These are phyloP conservation scores for Petrocephalus sullivani DNA, from an alignment of 2,797 vertebrate genomes.

Conservation along the genomic window DNA sequence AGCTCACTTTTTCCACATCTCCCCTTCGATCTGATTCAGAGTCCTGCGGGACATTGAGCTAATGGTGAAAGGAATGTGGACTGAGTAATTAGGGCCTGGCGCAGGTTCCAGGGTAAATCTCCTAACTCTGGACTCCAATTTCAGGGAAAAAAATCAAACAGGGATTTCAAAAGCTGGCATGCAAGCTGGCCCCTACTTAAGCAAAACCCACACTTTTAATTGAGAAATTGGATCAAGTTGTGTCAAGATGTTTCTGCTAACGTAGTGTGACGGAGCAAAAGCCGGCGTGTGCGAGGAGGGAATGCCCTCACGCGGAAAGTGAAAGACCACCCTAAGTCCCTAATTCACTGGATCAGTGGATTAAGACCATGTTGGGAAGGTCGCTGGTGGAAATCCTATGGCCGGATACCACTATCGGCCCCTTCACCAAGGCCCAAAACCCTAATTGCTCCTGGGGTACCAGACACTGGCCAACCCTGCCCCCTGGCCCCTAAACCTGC, in stretches of 20 bases:
- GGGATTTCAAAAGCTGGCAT: slow-evolving; percentile 40
- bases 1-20: slow-evolving; percentile 64
- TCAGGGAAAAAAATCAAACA: slow-evolving; percentile 39
- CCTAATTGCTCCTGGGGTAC: not conserved
- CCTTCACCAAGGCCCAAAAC: not conserved
- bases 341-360: not conserved
- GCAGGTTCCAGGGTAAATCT: slow-evolving; percentile 46
- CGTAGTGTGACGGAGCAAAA: slow-evolving; percentile 41
- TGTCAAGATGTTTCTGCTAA: slow-evolving; percentile 47
- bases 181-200: slow-evolving; percentile 10
- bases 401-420: not conserved
- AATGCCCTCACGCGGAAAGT: not conserved
- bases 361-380: not conserved
- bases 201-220: slow-evolving; percentile 22
- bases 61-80: slow-evolving; percentile 59
- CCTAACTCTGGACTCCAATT: slow-evolving; percentile 37
- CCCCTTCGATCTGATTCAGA: slow-evolving; percentile 54
- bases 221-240: slow-evolving; percentile 42
- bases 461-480: not conserved
- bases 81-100: slow-evolving; percentile 53
- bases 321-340: not conserved
- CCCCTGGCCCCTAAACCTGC: not conserved
- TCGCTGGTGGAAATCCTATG: too few species aligned
- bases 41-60: slow-evolving; percentile 67
- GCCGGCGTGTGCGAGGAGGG: not conserved